Base-by-base conservation (phyloP, 2,113 vertebrate genomes). In the Chamaea fasciata region DNA sequence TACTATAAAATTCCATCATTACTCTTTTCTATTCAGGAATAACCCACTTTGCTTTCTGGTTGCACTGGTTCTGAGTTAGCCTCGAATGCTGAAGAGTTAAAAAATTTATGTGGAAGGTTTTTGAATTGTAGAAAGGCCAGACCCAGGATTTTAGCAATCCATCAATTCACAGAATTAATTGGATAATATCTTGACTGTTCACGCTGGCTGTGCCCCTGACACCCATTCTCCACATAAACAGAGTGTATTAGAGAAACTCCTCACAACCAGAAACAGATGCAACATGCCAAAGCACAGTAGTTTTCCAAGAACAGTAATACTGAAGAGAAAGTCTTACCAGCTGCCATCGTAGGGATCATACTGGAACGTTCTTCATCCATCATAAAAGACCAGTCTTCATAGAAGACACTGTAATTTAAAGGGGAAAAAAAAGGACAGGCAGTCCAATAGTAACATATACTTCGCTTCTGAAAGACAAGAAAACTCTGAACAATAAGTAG, bases 341-440 rank as follows among this genome's bases (percentile, higher is more conserved):
- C 99, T 94, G 99, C 99, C 99, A 99, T 99, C 0, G 98, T 99
- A 56, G 99, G 99, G 42, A 99, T 98, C 99, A 99, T 99, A 85
- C 99, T 99, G 5, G 99, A 99, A 96, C 98, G 97, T 93, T 99
- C 99, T 83, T 99, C 99, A 90, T 99, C 99, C 59, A 99, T 98
- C 90, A 99, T 95, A 94, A 99, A 99, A 71, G 99, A 99, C 99
- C 99, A 99, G 91, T 99, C 99, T 98, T 99, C 99, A 98, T 99
- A 99, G 97, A 99, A 99, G 83, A 98, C 97, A 95, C 99, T 99
- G 62, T 5, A 94, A 78, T 82, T 85, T 50, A 64, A 94, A 88
- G 35, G 24, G 23, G 3, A 30, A 28, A 42, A 50, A 63, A 63
- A 44, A 80, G 5, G 49, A 74, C 15, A 68, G 18, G 10, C 10